Evolutionary conservation across 2,113 vertebrate species (phyloP), one percentile per base, ranked within the genome.

Genomic region (Cavia porcellus): DNA sequence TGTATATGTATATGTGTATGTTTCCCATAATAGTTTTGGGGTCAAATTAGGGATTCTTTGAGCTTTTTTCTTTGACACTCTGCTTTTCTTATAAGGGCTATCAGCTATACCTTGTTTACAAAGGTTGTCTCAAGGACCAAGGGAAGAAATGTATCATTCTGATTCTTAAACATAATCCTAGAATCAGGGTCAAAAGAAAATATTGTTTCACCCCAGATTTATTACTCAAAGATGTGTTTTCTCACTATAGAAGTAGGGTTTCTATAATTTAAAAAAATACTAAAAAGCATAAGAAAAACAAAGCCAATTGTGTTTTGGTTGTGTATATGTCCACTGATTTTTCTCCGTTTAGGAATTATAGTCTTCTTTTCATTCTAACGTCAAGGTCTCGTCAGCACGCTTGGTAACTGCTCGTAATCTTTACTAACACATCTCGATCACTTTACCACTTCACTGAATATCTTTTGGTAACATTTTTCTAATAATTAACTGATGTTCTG

Each of bases 231-330:
- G 24, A 1, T 89, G 20, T 64, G 25, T 94, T 90, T 96, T 96
- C 83, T 95, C 38, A 82, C 24, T 35, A 19, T 32, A 47, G 86
- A 92, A 82, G 38, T 95, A 90, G 50, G 62, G 19, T 52, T 87
- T 84, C 52, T 64, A 13, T 35, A 86, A 66, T 75, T 90, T 38
- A 66, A 95, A 89, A 75, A 96, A 94, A 94, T 79, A 66, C 8
- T 24, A 66, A 74, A 87, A 93, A 42, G 19, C 35, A 20, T 35
- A 96, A 85, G 66, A 24, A 42, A 35, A 95, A 84, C 6, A 75
- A 87, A 90, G n/a, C 22, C 30, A 77, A 3, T 4, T n/a, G 32
- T 42, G 7, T 14, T 52, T 83, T 83, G 45, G n/a, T 62, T 84
- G 35, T 75, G 79, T 72, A 35, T 92, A 7, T 38, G 52, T 86